A percentile compares a stretch with the other conserved stretches of the same genome.
Evolutionary conservation across 2,113 vertebrate genomes (phyloP).

Genomic region (Sceloporus tristichus): DNA sequence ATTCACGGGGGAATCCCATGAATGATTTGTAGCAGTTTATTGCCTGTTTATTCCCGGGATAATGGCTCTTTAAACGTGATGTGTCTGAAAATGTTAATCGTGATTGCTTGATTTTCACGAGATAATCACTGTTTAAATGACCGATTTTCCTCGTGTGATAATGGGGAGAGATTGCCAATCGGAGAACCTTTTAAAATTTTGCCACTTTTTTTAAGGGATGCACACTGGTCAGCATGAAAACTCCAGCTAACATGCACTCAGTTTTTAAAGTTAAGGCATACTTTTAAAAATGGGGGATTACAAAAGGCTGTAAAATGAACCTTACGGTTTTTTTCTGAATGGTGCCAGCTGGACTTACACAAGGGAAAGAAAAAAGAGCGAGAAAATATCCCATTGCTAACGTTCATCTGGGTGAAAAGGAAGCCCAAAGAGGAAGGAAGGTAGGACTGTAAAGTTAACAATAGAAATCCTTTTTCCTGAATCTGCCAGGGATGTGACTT

Average conservation of each 20-base stretch:
- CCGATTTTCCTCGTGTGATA: no score
- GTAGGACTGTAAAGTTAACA: conserved; percentile 4
- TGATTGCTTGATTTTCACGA: no score
- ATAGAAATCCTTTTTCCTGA: background rate
- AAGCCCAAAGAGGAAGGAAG: background rate
- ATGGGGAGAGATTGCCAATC: no score
- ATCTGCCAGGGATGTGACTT: background rate
- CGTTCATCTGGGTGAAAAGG: background rate
- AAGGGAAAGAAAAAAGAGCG: background rate
- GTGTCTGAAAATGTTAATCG: no score
- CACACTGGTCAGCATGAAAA: no score
- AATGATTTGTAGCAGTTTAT: no score
- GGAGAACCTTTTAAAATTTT: background rate
- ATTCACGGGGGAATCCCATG: no score
- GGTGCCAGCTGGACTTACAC: background rate
- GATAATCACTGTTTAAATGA: no score
- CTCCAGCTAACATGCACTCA: no score
- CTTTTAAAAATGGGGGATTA: background rate
- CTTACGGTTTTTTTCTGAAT: background rate
- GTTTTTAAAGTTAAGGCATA: background rate
- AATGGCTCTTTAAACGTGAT: no score
- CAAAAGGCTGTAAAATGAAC: background rate
- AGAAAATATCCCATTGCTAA: background rate
- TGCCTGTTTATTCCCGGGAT: no score
- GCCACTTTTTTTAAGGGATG: background rate